phyloP scores from a whole-genome alignment of 2,113 vertebrate genomes.

The Cryptomyrus ogoouensis region DNA sequence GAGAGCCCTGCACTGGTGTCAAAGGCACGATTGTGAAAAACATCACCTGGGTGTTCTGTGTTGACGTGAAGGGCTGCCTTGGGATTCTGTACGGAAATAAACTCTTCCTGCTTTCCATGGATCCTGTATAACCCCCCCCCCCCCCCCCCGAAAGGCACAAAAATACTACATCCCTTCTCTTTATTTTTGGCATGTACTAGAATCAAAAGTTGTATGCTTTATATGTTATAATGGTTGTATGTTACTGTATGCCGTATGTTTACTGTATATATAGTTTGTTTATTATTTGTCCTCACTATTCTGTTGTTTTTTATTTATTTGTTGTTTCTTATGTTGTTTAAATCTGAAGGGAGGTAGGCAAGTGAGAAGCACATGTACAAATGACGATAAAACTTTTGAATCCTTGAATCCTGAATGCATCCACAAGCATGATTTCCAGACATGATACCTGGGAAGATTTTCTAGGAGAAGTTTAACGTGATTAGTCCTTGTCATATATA shows the following conservation, averaged over 20 bases:
- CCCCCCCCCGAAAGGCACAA: not conserved
- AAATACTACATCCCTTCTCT: not conserved
- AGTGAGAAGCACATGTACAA: not conserved
- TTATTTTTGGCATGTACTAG: not conserved
- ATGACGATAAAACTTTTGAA: not conserved
- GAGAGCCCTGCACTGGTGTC: not conserved
- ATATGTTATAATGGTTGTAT: not conserved
- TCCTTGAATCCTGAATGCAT: not conserved
- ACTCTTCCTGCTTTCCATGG: not conserved
- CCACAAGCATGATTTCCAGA: not conserved
- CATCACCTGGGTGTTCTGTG: not conserved
- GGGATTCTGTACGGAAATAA: not conserved
- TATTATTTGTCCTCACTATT: not conserved
- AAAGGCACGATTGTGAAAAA: not conserved
- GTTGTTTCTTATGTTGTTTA: not conserved
- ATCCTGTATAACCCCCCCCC: not conserved
- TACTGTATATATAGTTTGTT: not conserved
- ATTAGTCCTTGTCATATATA: not conserved
- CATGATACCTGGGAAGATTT: not conserved
- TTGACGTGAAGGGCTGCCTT: not conserved
- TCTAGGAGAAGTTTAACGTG: not conserved
- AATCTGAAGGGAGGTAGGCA: not conserved
- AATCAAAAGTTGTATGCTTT: not conserved
- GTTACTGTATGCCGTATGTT: not conserved
- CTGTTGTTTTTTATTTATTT: not conserved